These are phyloP conservation scores for Brachirus orientalis DNA, from an alignment of 2,113 vertebrate species.

Conservation along the genomic window DNA sequence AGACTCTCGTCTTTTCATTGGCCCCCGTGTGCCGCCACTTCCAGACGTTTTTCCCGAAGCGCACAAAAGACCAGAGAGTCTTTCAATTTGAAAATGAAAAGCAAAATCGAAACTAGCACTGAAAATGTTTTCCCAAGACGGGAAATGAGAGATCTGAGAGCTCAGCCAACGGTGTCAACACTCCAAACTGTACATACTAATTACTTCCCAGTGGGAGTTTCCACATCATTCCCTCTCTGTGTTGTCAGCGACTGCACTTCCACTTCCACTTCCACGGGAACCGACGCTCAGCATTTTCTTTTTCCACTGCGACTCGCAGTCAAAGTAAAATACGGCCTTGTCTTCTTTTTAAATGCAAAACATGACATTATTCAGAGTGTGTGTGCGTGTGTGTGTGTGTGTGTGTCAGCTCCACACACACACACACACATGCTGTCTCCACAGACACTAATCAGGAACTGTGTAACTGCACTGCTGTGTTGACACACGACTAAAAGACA, in stretches of 20 bases:
- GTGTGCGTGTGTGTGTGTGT: not conserved
- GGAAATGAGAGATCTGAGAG: conserved; percentile 59
- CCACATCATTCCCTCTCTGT: not conserved
- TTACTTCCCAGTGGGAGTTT: conserved; percentile 57
- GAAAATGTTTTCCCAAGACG: conserved; percentile 55
- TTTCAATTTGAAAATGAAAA: not conserved
- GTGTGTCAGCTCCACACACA: too few relatives aligned
- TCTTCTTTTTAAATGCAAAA: conserved; percentile 65
- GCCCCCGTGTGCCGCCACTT: too few relatives aligned
- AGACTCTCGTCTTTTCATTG: too few relatives aligned
- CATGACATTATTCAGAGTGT: conserved; percentile 4
- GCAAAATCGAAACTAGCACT: conserved; percentile 7
- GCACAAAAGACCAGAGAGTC: conserved; percentile 23
- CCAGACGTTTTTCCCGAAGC: not conserved
- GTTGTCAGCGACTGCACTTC: not conserved
- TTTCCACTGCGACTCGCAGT: conserved; percentile 56
- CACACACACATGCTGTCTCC: not conserved
- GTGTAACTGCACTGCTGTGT: conserved; percentile 17
- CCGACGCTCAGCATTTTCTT: conserved; percentile 20
- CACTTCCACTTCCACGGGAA: conserved; percentile 36
- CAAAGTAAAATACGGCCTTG: conserved; percentile 28
- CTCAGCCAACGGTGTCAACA: conserved; percentile 62
- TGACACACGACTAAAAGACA: not conserved
- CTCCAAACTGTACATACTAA: conserved; percentile 66
- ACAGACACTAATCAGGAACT: conserved; percentile 37